Evolutionary conservation across 2,113 vertebrate genomes (phyloP), one percentile per base, ranked within the genome.

Genomic region (Salvator merianae): DNA sequence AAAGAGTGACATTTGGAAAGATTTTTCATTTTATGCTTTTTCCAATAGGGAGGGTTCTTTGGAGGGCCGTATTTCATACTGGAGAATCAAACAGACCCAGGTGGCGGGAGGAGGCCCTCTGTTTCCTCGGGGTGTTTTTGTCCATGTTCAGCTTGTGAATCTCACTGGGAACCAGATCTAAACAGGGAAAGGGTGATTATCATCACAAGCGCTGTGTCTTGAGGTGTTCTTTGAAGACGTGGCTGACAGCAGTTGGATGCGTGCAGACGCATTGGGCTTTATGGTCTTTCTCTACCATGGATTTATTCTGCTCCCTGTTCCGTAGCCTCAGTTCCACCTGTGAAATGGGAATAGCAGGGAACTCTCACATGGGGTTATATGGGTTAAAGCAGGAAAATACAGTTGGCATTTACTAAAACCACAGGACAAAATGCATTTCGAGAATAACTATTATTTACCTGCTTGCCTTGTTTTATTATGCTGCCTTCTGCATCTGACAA

Each of bases 21-120:
- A 88, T 90, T 90, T 93, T 85, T 82, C 87, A 50, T 93, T 92
- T 94, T 92, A 94, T 91, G 90, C 85, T 10, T 93, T 69, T 88
- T 89, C 88, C 91, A 76, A 90, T 79, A 90, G 92, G 88, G 84
- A 92, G 86, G 88, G 81, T 75, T 82, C 92, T 93, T 90, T 0
- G 22, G 91, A 91, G 93, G 90, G 88, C 1, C 40, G 83, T 91
- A 93, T 94, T 93, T 94, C 92, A 94, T 84, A 84, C 13, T 75
- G 24, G 73, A 76, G 68, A 63, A 82, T 84, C 86, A 83, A 85
- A 82, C 1, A 1, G 5, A 10, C 40, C 59, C 63, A 10, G 30
- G 18, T 3, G 59, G 36, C 38, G 38, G 13, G 69, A 38, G 24
- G 4, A 36, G 55, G 12, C 26, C 0, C 1, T 20, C 55, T 59